Conservation (phyloP, 1,140 invertebrate genomes). For the Bactericera cockerelli region DNA sequence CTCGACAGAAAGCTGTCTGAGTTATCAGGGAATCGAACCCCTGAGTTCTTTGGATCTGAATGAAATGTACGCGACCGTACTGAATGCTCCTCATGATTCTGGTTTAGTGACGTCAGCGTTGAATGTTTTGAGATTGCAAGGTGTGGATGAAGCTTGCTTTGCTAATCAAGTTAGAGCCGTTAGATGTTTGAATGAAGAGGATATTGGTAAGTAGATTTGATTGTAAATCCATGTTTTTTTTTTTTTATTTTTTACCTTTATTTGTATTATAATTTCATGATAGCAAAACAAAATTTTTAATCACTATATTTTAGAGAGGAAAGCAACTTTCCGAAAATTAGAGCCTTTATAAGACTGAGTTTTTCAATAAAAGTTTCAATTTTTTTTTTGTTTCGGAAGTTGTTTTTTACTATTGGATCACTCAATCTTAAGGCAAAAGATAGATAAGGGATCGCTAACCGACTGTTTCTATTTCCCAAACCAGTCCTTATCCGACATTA, state of each 20-base stretch:
- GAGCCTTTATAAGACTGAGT: not conserved
- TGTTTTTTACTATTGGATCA: no score
- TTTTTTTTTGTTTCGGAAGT: not conserved
- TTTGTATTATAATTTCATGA: not conserved
- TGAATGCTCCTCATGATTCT: not conserved
- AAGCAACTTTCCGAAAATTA: not conserved
- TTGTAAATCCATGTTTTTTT: not conserved
- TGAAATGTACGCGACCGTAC: not conserved
- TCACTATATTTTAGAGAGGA: no score
- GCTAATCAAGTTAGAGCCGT: not conserved
- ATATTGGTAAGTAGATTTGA: slow-evolving; percentile 2
- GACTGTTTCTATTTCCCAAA: no score
- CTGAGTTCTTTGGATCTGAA: not conserved
- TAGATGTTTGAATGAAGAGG: not conserved
- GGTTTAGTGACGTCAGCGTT: not conserved
- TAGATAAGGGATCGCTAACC: no score
- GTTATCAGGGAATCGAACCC: not conserved
- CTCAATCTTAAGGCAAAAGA: no score
- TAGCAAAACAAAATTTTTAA: no score
- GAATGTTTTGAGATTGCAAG: not conserved
- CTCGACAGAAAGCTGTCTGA: not conserved
- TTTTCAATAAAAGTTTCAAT: not conserved
- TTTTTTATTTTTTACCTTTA: not conserved
- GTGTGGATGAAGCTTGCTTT: not conserved
- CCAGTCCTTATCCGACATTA: no score